Evolutionary conservation across 2,888 invertebrate genomes (phyloP), one percentile per base, ranked within the genome.

Genomic region (Lithosia quadra): DNA sequence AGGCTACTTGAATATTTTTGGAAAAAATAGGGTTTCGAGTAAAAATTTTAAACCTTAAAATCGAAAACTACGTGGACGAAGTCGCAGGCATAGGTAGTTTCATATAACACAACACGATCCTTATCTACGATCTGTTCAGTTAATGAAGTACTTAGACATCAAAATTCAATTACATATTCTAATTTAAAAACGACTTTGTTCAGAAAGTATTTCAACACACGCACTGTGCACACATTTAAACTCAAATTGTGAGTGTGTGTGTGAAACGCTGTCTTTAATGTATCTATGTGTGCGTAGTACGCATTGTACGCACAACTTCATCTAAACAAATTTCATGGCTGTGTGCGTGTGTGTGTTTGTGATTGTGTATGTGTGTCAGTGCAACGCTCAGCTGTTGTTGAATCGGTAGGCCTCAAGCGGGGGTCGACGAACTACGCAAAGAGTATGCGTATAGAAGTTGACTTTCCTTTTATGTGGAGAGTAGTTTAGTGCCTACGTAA

Each of bases 361-460:
- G 70, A 53, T 77, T 63, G 49, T 76, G 78, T 82, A 84, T 78
- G 81, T 82, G 85, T 79, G 85, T 72, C 64, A 68, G 80, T 85
- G 87, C 82, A 85, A 75, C 72, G 80, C 90, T 91, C 91, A 91
- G 92, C 92, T 91, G 93, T 89, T 91, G 90, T 88, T 86, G 78
- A 82, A 88, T 87, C 85, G 86, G 86, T 82, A 88, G 92, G 90
- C 90, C 91, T 90, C 90, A 88, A 76, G 81, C 71, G 78, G 71
- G 80, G 93, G 90, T 91, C 91, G 86, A 86, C 84, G 92, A 92
- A 90, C 88, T 79, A 68, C 28, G 0, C 90, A 90, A 49, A 90
- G 92, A 92, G 57, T 78, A 81, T 22, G 7, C 33, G 59, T 13
- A 64, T 75, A 87, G 85, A 86, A 28, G 56, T 10, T 71, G 18